Evolutionary conservation across 1,140 invertebrate species (phyloP).

Genomic region (Drosophila nikananu): DNA sequence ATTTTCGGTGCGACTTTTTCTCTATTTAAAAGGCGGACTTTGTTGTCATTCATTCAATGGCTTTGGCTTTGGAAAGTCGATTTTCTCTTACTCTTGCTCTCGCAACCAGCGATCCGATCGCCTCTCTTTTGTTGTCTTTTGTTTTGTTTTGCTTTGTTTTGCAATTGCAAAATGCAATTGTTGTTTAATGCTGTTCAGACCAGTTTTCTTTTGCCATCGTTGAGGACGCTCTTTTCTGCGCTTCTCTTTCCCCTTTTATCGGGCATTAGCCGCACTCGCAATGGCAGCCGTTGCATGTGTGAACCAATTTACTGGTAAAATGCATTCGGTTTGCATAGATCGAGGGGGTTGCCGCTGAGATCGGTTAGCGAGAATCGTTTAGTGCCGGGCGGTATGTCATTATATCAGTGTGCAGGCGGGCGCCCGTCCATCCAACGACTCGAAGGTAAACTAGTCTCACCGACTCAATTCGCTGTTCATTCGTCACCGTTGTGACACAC

Average conservation of each 20-base stretch:
- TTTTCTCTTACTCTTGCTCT: slow-evolving; percentile 26
- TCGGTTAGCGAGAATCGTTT: slow-evolving; percentile 24
- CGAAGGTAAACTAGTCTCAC: slow-evolving; percentile 28
- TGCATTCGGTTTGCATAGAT: slow-evolving; percentile 20
- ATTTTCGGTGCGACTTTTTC: slow-evolving; percentile 10
- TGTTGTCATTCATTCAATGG: slow-evolving; percentile 23
- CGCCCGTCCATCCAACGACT: slow-evolving; percentile 3
- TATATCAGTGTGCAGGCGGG: background rate
- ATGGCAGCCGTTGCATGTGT: slow-evolving; percentile 40
- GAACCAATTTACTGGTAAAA: slow-evolving; percentile 26
- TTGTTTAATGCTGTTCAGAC: slow-evolving; percentile 67
- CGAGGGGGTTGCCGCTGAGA: slow-evolving; percentile 20
- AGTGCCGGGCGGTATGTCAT: slow-evolving; percentile 19
- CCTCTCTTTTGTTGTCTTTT: slow-evolving; percentile 22
- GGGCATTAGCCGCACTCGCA: slow-evolving; percentile 34
- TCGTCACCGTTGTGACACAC: slow-evolving; percentile 50
- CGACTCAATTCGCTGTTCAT: slow-evolving; percentile 13
- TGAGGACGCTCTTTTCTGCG: slow-evolving; percentile 12
- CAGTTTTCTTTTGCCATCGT: slow-evolving; percentile 56
- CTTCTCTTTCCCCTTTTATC: slow-evolving; percentile 45
- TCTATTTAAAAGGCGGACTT: slow-evolving; percentile 19
- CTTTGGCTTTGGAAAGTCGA: slow-evolving; percentile 29
- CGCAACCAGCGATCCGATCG: slow-evolving; percentile 14
- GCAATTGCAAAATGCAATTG: slow-evolving; percentile 55
- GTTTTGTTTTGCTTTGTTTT: slow-evolving; percentile 20